Evolutionary conservation across 2,113 vertebrate genomes (phyloP), one percentile per base, ranked within the genome.

Genomic region (Charadrius vociferus): DNA sequence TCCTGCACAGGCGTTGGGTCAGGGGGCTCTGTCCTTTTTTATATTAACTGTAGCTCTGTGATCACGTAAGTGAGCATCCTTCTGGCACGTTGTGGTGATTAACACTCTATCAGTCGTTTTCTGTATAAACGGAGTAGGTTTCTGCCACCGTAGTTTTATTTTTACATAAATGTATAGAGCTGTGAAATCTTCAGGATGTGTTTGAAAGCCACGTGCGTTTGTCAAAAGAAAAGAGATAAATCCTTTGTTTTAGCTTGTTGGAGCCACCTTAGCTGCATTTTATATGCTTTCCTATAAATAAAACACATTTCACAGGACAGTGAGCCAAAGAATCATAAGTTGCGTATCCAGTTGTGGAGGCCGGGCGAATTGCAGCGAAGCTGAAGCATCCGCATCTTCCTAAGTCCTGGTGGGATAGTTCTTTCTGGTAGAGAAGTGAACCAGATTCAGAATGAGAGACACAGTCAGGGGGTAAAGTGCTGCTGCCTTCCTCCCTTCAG

Each of bases 341-440:
- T 55, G 61, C 27, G 3, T 43, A n/a, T 86, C 81, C 78, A 43
- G 74, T 81, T 89, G 58, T 41, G 39, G 29, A 83, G 63, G 59
- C n/a, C 63, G 34, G 56, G 56, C 72, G 73, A 63, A 22, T 12
- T 27, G 58, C 55, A 36, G 49, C 2, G 10, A 78, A 82, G 81
- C 71, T 43, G 70, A 82, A 85, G 89, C 70, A 20, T 84, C 95
- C 3, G 2, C 39, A 3, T 95, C 88, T 81, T 92, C 81, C 87
- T 94, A 96, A 49, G 85, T 77, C 86, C 94, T 87, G 78, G 70
- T 50, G 81, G 77, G 93, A 21, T 92, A 94, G 73, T 39, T 41
- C 84, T 82, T 87, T 53, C 95, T 96, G 84, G 78, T 26, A 47
- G 91, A 70, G 87, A 75, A 92, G 74, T 14, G 74, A 96, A 96